Evolutionary conservation across 2,888 invertebrate genomes (phyloP).

Genomic region (Ectobius pallidus): DNA sequence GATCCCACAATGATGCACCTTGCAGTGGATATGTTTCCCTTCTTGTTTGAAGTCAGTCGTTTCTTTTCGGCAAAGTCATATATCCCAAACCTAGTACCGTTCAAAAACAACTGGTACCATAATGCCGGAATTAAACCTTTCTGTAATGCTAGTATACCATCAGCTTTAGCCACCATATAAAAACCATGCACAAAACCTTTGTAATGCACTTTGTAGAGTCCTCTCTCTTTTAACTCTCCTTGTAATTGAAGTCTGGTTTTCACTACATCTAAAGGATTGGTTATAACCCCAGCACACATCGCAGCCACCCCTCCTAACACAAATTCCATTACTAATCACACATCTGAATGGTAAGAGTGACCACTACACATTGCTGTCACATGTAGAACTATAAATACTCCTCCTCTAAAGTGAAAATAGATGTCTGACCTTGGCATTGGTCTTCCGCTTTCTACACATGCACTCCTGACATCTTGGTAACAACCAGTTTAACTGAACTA

Average conservation of each 20-base stretch:
- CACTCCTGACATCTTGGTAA: no score
- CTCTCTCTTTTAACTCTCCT: constrained; percentile 76
- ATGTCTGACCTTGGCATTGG: no score
- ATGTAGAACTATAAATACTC: no score
- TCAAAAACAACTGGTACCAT: constrained; percentile 86
- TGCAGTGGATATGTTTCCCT: constrained; percentile 69
- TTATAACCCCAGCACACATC: constrained; percentile 81
- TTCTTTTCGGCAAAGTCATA: constrained; percentile 74
- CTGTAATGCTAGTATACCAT: constrained; percentile 79
- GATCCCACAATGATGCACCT: constrained; percentile 77
- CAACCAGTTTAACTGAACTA: no score
- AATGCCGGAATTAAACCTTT: constrained; percentile 85
- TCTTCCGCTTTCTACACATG: no score
- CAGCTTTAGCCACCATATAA: constrained; percentile 76
- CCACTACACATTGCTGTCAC: no score
- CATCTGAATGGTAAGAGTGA: no score
- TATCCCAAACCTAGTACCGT: constrained; percentile 79
- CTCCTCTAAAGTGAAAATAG: no score
- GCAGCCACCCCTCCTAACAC: constrained; percentile 78
- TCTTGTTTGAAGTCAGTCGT: constrained; percentile 63
- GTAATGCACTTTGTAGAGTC: constrained; percentile 74
- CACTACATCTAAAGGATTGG: constrained; percentile 89
- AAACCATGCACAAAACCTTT: constrained; percentile 80
- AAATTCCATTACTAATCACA: constrained; percentile 65
- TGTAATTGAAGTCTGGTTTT: constrained; percentile 92